These are phyloP conservation scores for Hecatera dysodea DNA, from an alignment of 2,888 invertebrate species.

Conservation along the genomic window DNA sequence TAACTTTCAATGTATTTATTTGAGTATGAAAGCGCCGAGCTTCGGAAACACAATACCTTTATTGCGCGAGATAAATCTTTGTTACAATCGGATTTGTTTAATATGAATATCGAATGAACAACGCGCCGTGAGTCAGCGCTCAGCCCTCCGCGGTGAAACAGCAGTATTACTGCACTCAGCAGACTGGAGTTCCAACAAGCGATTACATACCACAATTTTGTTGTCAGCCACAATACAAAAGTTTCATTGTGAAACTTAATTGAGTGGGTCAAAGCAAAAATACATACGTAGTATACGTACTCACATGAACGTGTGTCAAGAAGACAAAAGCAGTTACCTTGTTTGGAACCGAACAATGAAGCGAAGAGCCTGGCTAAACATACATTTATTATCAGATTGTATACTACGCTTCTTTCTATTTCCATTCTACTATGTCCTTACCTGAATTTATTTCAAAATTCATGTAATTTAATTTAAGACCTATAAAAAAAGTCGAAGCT, in stretches of 20 bases:
- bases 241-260: conserved; percentile 71
- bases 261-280: conserved; percentile 69
- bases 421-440: conserved; percentile 19
- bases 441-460: conserved; percentile 18
- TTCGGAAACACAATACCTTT: conserved; percentile 76
- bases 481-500: conserved; percentile 43
- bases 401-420: conserved; percentile 35
- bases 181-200: conserved; percentile 65
- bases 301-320: conserved; percentile 41
- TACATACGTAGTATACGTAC: conserved; percentile 45
- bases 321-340: conserved; percentile 59
- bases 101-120: conserved; percentile 79
- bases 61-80: conserved; percentile 83
- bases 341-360: conserved; percentile 45
- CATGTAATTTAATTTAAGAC: conserved; percentile 27
- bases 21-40: conserved; percentile 73
- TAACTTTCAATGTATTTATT: conserved; percentile 76
- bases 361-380: conserved; percentile 37
- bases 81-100: conserved; percentile 81
- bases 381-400: conserved; percentile 37
- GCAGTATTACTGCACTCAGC: conserved; percentile 70
- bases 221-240: conserved; percentile 69
- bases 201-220: conserved; percentile 70
- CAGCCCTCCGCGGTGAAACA: conserved; percentile 62
- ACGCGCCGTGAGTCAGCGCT: conserved; percentile 73